Percentiles rank a stretch among this genome's conserved stretches.
These are phyloP conservation scores for Nasonia oneida DNA, from an alignment of 2,888 invertebrate genomes.

Conservation along the genomic window DNA sequence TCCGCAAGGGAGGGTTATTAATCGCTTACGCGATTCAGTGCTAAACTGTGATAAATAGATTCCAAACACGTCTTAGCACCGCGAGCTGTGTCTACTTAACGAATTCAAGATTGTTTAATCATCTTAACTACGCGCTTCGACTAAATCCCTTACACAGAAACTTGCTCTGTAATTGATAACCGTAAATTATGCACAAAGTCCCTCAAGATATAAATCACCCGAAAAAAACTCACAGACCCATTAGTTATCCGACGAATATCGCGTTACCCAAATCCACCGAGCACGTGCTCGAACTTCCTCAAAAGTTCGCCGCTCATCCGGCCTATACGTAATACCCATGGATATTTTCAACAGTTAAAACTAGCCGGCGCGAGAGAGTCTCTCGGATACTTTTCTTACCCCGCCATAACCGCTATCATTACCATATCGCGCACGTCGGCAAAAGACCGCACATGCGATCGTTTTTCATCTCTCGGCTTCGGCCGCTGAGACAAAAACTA, in stretches of 20 bases:
- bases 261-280: background rate
- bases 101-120: background rate
- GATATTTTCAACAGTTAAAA: slow-evolving; percentile 1
- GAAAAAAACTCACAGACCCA: too few relatives aligned
- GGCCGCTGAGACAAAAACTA: slow-evolving; percentile 1
- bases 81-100: background rate
- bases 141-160: background rate
- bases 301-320: background rate
- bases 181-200: too few relatives aligned
- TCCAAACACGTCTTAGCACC: background rate
- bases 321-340: background rate
- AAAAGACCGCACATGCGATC: slow-evolving; percentile 4
- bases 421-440: background rate
- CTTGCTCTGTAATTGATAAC: background rate
- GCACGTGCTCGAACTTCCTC: background rate
- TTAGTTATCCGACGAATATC: too few relatives aligned
- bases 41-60: background rate
- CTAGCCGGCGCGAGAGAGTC: background rate
- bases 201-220: too few relatives aligned
- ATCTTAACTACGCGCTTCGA: background rate
- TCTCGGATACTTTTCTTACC: background rate
- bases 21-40: background rate
- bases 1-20: background rate
- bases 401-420: background rate
- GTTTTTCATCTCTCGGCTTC: background rate